These are phyloP conservation scores for Columbina picui DNA, from an alignment of 2,113 vertebrate species.

Conservation along the genomic window DNA sequence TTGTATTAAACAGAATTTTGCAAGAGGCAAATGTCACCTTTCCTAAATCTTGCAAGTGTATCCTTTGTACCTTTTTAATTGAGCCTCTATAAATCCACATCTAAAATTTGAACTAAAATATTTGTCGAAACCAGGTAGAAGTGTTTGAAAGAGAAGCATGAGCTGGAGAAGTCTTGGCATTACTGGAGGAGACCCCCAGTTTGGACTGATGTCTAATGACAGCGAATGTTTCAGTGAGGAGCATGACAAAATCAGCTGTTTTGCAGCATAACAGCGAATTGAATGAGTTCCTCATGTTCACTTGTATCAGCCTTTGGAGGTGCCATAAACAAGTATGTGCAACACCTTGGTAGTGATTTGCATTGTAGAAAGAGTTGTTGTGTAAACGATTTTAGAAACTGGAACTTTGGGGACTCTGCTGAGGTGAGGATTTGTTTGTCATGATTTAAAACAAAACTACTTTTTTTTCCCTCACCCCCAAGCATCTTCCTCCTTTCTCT, in stretches of 20 bases:
- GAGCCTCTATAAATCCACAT: neutral
- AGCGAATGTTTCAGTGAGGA: neutral
- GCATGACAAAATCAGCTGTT: neutral
- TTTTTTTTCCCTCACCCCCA: fast-evolving
- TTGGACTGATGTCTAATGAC: neutral
- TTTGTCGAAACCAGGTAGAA: neutral
- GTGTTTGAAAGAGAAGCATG: neutral
- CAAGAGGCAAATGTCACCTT: conserved; percentile 38
- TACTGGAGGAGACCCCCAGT: neutral
- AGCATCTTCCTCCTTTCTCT: neutral
- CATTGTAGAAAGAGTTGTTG: neutral
- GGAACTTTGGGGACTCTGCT: neutral
- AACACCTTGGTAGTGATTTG: neutral
- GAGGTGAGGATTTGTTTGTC: neutral
- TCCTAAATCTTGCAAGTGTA: conserved; percentile 22
- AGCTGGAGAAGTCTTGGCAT: neutral
- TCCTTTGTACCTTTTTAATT: neutral
- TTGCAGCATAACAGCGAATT: neutral
- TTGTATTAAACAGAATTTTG: neutral
- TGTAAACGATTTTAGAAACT: neutral
- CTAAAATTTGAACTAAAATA: neutral
- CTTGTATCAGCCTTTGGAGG: neutral
- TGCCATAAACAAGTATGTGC: neutral
- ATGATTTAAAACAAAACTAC: neutral
- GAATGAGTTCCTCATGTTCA: neutral